These are phyloP conservation scores for Podiceps cristatus DNA, from an alignment of 2,113 vertebrate species.

Conservation along the genomic window DNA sequence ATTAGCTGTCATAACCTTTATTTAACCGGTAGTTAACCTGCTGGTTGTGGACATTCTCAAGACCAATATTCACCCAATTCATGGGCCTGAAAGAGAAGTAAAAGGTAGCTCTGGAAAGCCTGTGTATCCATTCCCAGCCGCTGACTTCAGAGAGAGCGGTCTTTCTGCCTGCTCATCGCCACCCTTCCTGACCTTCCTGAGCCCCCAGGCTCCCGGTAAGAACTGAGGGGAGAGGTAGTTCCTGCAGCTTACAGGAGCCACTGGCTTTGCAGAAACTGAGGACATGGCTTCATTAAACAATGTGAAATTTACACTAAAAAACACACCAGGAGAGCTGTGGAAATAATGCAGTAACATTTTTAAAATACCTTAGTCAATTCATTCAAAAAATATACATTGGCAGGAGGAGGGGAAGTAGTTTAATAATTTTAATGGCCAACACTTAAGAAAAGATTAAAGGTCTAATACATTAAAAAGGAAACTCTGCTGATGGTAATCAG, in stretches of 20 bases:
- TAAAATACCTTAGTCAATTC: background rate
- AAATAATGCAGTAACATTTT: conserved; percentile 28
- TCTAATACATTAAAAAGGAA: conserved; percentile 64
- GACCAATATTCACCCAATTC: background rate
- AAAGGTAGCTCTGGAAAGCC: background rate
- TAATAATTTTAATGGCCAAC: conserved; percentile 69
- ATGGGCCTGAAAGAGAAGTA: background rate
- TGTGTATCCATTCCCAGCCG: background rate
- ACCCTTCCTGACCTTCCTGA: background rate
- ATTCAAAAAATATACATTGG: conserved; percentile 53
- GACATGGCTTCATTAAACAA: background rate
- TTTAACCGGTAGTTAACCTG: background rate
- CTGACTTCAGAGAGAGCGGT: background rate
- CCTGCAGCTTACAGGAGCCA: background rate
- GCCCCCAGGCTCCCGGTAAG: background rate
- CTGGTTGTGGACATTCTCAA: background rate
- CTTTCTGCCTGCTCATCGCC: background rate
- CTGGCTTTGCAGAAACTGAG: background rate
- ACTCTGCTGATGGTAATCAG: conserved; percentile 68
- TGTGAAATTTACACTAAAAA: background rate
- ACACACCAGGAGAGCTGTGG: background rate
- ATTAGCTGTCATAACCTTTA: background rate
- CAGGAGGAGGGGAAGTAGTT: conserved; percentile 42
- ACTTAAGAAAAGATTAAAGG: conserved; percentile 69
- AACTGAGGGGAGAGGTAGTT: background rate